phyloP scores from a whole-genome alignment of 2,888 invertebrate genomes.

The Drosophila niveifrons region DNA sequence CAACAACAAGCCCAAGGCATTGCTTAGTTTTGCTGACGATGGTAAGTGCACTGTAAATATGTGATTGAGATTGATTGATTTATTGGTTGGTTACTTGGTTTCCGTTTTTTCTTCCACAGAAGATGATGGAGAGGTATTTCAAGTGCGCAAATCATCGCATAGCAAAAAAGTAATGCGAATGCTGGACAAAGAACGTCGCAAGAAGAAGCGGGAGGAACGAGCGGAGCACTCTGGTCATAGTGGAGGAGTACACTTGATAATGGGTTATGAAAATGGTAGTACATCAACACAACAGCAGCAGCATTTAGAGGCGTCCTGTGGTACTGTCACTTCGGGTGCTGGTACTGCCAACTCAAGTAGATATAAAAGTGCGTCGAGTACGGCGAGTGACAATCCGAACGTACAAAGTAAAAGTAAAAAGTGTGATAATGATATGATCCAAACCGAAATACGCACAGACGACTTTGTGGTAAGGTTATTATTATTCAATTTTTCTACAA shows the following conservation, averaged over 20 bases:
- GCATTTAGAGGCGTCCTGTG: slow-evolving; percentile 72
- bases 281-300: slow-evolving; percentile 44
- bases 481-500: slow-evolving; percentile 85
- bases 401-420: slow-evolving; percentile 85
- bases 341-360: slow-evolving; percentile 60
- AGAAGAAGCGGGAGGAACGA: slow-evolving; percentile 82
- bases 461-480: slow-evolving; percentile 89
- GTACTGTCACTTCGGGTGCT: slow-evolving; percentile 48
- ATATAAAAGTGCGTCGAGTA: slow-evolving; percentile 61
- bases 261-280: slow-evolving; percentile 68
- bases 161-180: slow-evolving; percentile 95
- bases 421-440: slow-evolving; percentile 86
- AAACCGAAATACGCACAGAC: slow-evolving; percentile 90
- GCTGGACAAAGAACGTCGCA: slow-evolving; percentile 90
- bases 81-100: not conserved
- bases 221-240: slow-evolving; percentile 54
- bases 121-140: slow-evolving; percentile 95
- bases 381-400: slow-evolving; percentile 54
- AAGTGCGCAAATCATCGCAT: slow-evolving; percentile 97
- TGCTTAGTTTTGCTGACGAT: slow-evolving; percentile 94
- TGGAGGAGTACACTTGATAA: slow-evolving; percentile 22
- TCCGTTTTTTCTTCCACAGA: slow-evolving; percentile 76
- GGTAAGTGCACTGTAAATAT: slow-evolving; percentile 83
- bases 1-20: slow-evolving; percentile 85
- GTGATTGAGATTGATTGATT: slow-evolving; percentile 17